Evolutionary conservation across 2,113 vertebrate species (phyloP), one percentile per base, ranked within the genome.

Genomic region (Tyto alba): DNA sequence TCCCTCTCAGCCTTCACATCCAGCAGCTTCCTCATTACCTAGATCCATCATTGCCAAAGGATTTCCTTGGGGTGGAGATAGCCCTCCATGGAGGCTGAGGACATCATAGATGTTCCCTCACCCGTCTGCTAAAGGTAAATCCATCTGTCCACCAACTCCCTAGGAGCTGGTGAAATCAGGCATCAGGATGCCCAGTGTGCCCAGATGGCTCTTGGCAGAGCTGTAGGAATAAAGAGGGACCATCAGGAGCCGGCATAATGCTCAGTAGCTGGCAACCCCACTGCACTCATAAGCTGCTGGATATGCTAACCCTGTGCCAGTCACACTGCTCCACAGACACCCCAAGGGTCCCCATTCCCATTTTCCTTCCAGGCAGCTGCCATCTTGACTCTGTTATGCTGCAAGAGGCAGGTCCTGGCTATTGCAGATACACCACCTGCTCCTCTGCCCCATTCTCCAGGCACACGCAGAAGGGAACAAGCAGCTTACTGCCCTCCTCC

Each of bases 181-280:
- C 36, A 88, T 40, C 48, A 89, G 86, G 57, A 25, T 13, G 6
- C 27, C 20, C 43, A 41, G 62, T 7, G 2, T 68, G 40, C 57
- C 75, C 93, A 90, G 52, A 67, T 83, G 86, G 62, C 53, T 73
- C 36, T 73, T 90, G 89, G 41, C 79, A 83, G 88, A 92, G 30
- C 18, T 34, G 12, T 29, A 26, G 30, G 19, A 36, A 82, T 34
- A 66, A 76, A 59, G 22, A 41, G n/a, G 22, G 50, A 52, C 45
- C 0, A 5, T 6, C 36, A 40, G 71, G 27, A 88, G 55, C 14
- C 32, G 1, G 0, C 36, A 50, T 7, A 68, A 7, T 36, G 32
- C 47, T 85, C 2, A 0, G n/a, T 62, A 63, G 15, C 52, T 82
- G 71, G 38, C 47, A 93, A 40, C 11, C 3, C 27, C 29, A 23